These are phyloP conservation scores for Ptychodera flava DNA, from an alignment of 35 echinoderm and acorn worm species.

Conservation along the genomic window DNA sequence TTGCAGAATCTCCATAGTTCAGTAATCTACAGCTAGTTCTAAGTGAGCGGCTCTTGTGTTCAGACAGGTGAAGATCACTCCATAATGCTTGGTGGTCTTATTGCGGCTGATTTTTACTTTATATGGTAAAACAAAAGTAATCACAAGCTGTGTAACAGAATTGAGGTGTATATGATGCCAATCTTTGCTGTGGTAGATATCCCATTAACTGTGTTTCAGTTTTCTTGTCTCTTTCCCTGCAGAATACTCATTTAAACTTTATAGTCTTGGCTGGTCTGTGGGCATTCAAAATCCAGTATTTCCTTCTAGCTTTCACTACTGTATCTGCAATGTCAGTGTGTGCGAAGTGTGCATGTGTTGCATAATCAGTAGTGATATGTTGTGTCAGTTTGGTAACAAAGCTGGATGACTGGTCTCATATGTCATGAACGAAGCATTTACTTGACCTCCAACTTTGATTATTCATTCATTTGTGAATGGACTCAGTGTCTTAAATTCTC, in stretches of 20 bases:
- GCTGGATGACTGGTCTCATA: too few relatives aligned
- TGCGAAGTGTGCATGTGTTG: slow-evolving; percentile 21
- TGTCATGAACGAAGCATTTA: too few relatives aligned
- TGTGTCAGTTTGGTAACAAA: too few relatives aligned
- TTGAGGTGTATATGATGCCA: slow-evolving; percentile 43
- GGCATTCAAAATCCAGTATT: too few relatives aligned
- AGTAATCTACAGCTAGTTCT: slow-evolving; percentile 38
- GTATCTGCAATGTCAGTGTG: too few relatives aligned
- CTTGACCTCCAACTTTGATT: slow-evolving; percentile 52
- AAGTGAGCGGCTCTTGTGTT: slow-evolving; percentile 61
- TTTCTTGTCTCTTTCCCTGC: too few relatives aligned
- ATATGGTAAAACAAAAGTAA: slow-evolving; percentile 63
- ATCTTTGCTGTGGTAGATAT: slow-evolving; percentile 32
- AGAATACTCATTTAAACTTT: too few relatives aligned
- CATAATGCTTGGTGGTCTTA: too few relatives aligned
- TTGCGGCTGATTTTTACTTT: slow-evolving; percentile 39
- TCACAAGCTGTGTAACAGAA: slow-evolving; percentile 50
- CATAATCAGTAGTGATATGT: slow-evolving; percentile 41
- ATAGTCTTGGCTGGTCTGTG: too few relatives aligned
- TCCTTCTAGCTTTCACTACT: too few relatives aligned
- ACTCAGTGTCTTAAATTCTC: slow-evolving; percentile 47
- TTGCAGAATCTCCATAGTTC: slow-evolving; percentile 58
- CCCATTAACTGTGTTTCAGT: slow-evolving; percentile 62
- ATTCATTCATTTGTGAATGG: slow-evolving; percentile 38
- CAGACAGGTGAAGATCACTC: too few relatives aligned